phyloP scores from a whole-genome alignment of 2,888 invertebrate genomes.

The Drosophila cracens region DNA sequence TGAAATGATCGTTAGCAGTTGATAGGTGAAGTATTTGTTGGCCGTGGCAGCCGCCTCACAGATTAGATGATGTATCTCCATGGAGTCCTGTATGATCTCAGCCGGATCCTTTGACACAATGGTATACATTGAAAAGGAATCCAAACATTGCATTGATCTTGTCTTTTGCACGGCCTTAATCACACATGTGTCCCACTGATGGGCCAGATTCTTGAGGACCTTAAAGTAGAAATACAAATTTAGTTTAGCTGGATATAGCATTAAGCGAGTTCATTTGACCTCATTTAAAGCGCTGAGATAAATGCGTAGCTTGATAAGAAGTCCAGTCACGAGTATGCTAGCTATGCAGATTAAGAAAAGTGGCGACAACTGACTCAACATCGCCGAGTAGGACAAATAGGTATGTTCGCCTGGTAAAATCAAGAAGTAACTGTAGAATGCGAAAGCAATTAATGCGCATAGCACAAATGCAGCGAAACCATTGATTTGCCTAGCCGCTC shows the following conservation, averaged over 20 bases:
- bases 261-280: conserved; percentile 45
- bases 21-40: conserved; percentile 85
- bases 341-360: conserved; percentile 73
- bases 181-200: conserved; percentile 81
- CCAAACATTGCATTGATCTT: conserved; percentile 82
- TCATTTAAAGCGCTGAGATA: conserved; percentile 74
- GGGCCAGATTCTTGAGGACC: conserved; percentile 82
- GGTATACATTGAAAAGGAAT: conserved; percentile 84
- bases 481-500: conserved; percentile 51
- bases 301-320: conserved; percentile 64
- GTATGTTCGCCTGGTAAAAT: conserved; percentile 47
- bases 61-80: conserved; percentile 84
- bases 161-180: conserved; percentile 72
- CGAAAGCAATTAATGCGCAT: conserved; percentile 46
- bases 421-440: conserved; percentile 49
- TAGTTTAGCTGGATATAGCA: background rate
- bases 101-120: conserved; percentile 83
- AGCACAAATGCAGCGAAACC: conserved; percentile 33
- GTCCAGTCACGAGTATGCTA: conserved; percentile 61
- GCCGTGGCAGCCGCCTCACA: conserved; percentile 84
- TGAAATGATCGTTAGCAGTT: conserved; percentile 84
- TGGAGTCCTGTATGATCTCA: conserved; percentile 84
- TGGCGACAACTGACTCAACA: conserved; percentile 74
- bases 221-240: conserved; percentile 37
- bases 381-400: conserved; percentile 42